Percentiles rank a stretch among this genome's conserved stretches.
These are phyloP conservation scores for Telmatherina bonti DNA, from an alignment of 2,797 vertebrate genomes.

Conservation along the genomic window DNA sequence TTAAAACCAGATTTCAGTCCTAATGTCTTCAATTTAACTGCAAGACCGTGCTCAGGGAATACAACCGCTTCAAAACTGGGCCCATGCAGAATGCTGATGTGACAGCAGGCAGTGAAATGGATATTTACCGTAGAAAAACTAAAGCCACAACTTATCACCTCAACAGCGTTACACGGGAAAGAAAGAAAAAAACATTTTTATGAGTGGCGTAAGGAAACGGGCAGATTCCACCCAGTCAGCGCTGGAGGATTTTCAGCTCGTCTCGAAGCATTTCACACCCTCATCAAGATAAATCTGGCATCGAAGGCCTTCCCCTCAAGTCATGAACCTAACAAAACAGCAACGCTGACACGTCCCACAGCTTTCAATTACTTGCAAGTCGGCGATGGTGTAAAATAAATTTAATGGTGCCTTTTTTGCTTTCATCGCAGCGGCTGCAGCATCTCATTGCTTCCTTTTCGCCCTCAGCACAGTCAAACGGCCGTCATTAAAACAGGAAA, in stretches of 20 bases:
- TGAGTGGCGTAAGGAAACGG: slow-evolving; percentile 7
- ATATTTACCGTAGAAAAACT: slow-evolving; percentile 7
- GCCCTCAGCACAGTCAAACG: slow-evolving; percentile 27
- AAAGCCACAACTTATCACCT: slow-evolving; percentile 29
- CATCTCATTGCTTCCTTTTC: slow-evolving; percentile 8
- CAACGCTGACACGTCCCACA: slow-evolving; percentile 4
- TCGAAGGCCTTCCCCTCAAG: slow-evolving; percentile 11
- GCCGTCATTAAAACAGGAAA: neutral
- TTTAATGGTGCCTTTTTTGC: slow-evolving; percentile 1
- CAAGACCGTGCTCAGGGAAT: no score
- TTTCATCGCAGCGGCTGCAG: slow-evolving; percentile 14
- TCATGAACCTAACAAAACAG: slow-evolving; percentile 31
- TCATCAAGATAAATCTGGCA: slow-evolving; percentile 18
- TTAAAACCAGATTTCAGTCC: no score
- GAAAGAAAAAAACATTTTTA: slow-evolving; percentile 3
- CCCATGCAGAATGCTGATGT: no score
- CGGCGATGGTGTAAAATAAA: slow-evolving; percentile 4
- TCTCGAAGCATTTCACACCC: slow-evolving; percentile 31
- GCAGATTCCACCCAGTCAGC: slow-evolving; percentile 22
- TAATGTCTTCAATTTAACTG: no score
- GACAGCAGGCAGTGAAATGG: neutral
- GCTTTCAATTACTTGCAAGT: slow-evolving; percentile 8
- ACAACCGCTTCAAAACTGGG: no score
- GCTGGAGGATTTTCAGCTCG: slow-evolving; percentile 6
- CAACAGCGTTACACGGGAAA: neutral